Percentiles rank a stretch among this genome's conserved stretches.
These are phyloP conservation scores for Colletes gigas DNA, from an alignment of 1,140 invertebrate genomes.

Conservation along the genomic window DNA sequence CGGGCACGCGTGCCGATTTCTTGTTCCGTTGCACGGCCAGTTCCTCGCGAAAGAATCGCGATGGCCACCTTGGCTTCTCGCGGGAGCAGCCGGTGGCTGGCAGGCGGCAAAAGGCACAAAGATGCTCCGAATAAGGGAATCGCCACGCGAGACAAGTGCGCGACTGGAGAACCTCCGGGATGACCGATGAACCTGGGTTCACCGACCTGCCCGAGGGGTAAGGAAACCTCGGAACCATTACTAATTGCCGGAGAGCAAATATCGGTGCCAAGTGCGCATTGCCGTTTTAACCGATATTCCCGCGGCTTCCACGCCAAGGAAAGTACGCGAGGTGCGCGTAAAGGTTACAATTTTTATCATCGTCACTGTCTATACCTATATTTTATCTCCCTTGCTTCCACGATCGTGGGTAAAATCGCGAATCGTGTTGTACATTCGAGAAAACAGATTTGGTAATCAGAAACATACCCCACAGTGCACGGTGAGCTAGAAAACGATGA, in stretches of 20 bases:
- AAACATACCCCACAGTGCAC: too few relatives aligned
- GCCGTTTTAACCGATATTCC: slow-evolving; percentile 16
- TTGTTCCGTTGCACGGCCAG: slow-evolving; percentile 26
- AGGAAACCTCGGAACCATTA: slow-evolving; percentile 36
- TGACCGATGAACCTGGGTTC: slow-evolving; percentile 75
- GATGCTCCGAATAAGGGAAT: slow-evolving; percentile 76
- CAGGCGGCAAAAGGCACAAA: slow-evolving; percentile 53
- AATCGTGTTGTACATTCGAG: too few relatives aligned
- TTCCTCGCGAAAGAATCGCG: background rate
- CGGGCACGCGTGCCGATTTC: background rate
- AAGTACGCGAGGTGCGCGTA: background rate
- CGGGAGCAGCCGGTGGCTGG: slow-evolving; percentile 5
- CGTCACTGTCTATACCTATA: background rate
- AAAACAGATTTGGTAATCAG: too few relatives aligned
- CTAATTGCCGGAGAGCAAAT: slow-evolving; percentile 44
- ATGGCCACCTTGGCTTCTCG: slow-evolving; percentile 24
- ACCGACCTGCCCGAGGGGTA: slow-evolving; percentile 58
- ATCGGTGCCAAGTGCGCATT: background rate
- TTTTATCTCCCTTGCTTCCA: too few relatives aligned
- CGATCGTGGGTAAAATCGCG: too few relatives aligned
- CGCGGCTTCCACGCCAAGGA: background rate
- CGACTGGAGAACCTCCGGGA: slow-evolving; percentile 64
- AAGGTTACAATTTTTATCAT: too few relatives aligned
- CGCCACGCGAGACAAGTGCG: slow-evolving; percentile 74
- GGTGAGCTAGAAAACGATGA: too few relatives aligned